Base-by-base conservation (phyloP, 2,797 vertebrate genomes). In the Pangasius sanitwongsei region DNA sequence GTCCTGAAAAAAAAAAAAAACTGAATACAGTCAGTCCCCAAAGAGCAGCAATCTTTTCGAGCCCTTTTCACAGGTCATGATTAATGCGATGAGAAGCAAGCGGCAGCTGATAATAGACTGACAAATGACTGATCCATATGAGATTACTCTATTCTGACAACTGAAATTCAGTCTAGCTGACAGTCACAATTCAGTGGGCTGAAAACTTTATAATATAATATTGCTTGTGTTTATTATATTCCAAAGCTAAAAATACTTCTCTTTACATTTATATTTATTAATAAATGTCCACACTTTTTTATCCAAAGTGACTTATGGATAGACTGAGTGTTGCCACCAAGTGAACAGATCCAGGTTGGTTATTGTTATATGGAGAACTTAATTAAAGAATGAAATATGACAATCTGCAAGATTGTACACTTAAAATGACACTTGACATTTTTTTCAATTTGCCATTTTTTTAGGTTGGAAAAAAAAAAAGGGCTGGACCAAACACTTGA, bases 31-130 rank as follows among this genome's bases (percentile, higher is more conserved):
- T 15, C 34, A 41, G 12, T 81, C 63, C 25, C 65, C 55, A 12
- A 72, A 61, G 34, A 72, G 53, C 78, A 23, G 18, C 53, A 83
- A 0, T n/a, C 8, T 82, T 12, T 87, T 23, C 41, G 15, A 70
- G 77, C 86, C 34, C 50, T 72, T 87, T 61, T 82, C 78, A 59
- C 77, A 82, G 63, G 78, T 11, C 25, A 44, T 70, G 86, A 83
- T 75, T 70, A 65, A 74, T 83, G 55, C 37, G 67, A 59, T 28
- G 28, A 37, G 37, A 87, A 83, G 87, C 25, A 18, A 61, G 28
- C 67, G 50, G n/a, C 37, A 61, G 67, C 80, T 2, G 67, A 69
- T 74, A 88, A 88, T 83, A 37, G 67, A 31, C 37, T 83, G 87
- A 25, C 55, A 83, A 88, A 75, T 25, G 74, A 55, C 53, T 41